Conservation (phyloP, 1,140 invertebrate species). For the Platorchestia sp. region DNA sequence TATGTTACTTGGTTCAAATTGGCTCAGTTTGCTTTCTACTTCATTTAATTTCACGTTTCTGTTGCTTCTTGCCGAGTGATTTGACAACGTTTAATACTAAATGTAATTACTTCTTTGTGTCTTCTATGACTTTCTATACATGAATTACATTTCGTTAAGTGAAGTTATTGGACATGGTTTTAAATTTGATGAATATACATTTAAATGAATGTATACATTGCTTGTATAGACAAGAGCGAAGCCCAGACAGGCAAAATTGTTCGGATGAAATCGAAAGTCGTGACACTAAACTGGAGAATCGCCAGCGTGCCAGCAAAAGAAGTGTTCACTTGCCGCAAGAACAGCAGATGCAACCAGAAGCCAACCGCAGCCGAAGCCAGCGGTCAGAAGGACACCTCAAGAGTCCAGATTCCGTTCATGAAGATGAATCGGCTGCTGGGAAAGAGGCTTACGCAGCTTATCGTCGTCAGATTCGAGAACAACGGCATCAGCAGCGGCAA, state of each 20-base stretch:
- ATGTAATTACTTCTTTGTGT: too few relatives aligned
- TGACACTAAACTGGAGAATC: neutral
- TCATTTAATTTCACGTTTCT: neutral
- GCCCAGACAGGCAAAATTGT: neutral
- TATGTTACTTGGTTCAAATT: neutral
- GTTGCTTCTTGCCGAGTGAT: neutral
- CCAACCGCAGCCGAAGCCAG: neutral
- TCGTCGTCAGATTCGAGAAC: constrained; percentile 9
- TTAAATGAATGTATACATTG: neutral
- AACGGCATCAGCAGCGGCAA: constrained; percentile 9
- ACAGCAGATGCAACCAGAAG: neutral
- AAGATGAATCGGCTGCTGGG: neutral
- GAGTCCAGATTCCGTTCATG: neutral
- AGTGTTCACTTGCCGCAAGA: neutral
- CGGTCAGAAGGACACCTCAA: constrained; percentile 14
- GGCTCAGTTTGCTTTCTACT: neutral
- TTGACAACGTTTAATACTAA: neutral
- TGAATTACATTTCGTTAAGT: neutral
- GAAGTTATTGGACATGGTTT: neutral
- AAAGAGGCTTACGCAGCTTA: constrained; percentile 1
- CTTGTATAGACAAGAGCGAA: constrained; percentile 4
- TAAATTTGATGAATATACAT: too few relatives aligned
- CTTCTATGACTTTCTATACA: neutral
- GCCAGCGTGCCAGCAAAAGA: neutral
- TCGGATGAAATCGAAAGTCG: neutral